A percentile compares a stretch with the other conserved stretches of the same genome.
Evolutionary conservation across 1,140 invertebrate species (phyloP).

Genomic region (Drosophila azteca): DNA sequence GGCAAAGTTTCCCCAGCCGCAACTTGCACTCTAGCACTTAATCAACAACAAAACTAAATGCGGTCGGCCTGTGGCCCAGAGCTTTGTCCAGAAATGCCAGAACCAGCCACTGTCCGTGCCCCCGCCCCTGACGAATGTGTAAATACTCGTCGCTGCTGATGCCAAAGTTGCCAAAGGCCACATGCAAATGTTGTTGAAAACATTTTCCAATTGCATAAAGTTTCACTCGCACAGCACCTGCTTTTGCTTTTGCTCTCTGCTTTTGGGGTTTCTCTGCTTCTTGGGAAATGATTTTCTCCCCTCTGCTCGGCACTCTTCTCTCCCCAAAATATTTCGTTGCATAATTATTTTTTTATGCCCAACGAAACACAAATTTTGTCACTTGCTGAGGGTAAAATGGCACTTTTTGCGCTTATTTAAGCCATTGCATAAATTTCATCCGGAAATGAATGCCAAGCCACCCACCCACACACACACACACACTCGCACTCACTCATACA

Average conservation of each 20-base stretch:
- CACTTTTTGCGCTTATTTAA: constrained; percentile 78
- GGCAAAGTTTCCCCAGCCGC: constrained; percentile 45
- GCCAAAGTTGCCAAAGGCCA: constrained; percentile 39
- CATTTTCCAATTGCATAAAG: constrained; percentile 59
- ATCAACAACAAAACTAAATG: constrained; percentile 68
- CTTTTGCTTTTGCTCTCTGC: too few species aligned
- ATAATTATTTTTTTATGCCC: constrained; percentile 70
- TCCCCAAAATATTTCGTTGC: constrained; percentile 12
- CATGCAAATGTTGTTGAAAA: constrained; percentile 61
- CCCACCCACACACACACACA: constrained; percentile 31
- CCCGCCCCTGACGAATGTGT: constrained; percentile 41
- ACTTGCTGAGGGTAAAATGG: constrained; percentile 65
- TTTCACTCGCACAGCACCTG: too few species aligned
- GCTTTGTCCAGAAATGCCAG: constrained; percentile 19
- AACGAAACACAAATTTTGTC: constrained; percentile 64
- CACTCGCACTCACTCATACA: constrained; percentile 2
- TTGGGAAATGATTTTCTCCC: too few species aligned
- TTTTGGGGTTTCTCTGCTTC: constrained; percentile 4
- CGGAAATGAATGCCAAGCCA: constrained; percentile 71
- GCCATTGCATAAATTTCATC: constrained; percentile 76
- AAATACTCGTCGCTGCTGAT: constrained; percentile 34
- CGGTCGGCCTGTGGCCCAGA: constrained; percentile 52
- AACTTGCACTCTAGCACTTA: constrained; percentile 57
- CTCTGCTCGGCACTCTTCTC: neutral
- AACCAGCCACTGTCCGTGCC: neutral